Conservation (phyloP, 2,797 vertebrate genomes). For the Falco concolor region DNA sequence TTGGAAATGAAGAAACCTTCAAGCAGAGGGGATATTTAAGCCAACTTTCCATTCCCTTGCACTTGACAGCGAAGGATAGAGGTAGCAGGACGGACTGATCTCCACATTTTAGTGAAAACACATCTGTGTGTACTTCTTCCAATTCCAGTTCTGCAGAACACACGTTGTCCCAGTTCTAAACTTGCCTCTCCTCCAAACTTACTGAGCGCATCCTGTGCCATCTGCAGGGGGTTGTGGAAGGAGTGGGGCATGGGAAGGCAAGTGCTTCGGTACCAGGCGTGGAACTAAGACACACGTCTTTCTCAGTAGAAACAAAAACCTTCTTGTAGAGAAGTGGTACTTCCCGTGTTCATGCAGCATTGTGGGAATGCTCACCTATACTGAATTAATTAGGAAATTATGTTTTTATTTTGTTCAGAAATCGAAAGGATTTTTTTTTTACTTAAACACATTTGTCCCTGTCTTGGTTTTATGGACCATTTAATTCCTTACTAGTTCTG, state of each 20-base stretch:
- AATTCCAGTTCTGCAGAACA: neutral
- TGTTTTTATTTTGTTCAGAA: neutral
- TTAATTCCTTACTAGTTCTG: neutral
- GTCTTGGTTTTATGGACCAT: neutral
- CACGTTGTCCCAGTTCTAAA: neutral
- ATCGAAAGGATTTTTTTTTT: neutral
- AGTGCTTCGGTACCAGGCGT: accelerated
- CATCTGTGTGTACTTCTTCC: neutral
- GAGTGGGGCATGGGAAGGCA: neutral
- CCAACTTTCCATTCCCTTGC: neutral
- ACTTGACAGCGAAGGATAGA: neutral
- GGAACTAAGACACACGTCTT: neutral
- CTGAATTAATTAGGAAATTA: neutral
- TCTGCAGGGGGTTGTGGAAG: neutral
- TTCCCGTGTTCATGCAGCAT: neutral
- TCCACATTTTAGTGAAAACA: neutral
- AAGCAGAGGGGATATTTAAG: neutral
- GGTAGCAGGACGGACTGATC: neutral
- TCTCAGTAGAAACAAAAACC: neutral
- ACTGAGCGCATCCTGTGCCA: neutral
- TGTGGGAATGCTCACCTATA: neutral
- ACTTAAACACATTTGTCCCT: neutral
- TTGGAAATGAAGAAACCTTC: neutral
- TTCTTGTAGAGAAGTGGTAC: neutral
- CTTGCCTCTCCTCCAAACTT: neutral